A percentile compares a stretch with the other conserved stretches of the same genome.
phyloP scores from a whole-genome alignment of 2,113 vertebrate species.

The Apteryx mantelli region DNA sequence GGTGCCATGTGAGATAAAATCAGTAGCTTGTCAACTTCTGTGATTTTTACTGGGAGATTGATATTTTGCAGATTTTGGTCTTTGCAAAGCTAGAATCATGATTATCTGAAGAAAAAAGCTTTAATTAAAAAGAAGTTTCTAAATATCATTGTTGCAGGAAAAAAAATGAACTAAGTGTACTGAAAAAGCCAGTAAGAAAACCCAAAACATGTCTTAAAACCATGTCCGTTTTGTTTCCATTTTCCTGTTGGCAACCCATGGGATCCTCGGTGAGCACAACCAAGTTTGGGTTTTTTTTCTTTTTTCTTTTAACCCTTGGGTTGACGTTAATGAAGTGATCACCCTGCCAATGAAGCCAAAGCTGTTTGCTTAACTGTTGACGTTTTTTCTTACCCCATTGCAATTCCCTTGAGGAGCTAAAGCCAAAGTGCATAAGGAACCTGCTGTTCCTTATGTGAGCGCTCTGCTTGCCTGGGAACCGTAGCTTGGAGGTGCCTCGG shows the following conservation, averaged over 20 bases:
- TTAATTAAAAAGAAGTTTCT: neutral
- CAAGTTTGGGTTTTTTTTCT: neutral
- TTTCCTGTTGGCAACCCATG: neutral
- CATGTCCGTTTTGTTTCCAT: neutral
- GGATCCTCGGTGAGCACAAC: neutral
- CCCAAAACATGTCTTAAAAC: neutral
- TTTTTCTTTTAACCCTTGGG: neutral
- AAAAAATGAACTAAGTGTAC: neutral
- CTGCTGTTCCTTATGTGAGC: neutral
- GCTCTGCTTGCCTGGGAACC: neutral
- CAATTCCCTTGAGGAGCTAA: neutral
- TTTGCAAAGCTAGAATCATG: neutral
- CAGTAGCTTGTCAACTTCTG: neutral
- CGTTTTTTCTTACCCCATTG: neutral
- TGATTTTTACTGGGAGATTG: neutral
- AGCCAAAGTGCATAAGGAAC: neutral
- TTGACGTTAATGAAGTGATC: neutral
- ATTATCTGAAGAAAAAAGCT: neutral
- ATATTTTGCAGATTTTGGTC: neutral
- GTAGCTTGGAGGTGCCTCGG: neutral
- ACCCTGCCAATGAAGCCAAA: neutral
- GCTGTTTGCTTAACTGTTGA: neutral
- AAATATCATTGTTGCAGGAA: neutral
- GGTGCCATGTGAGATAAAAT: neutral
- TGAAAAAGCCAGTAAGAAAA: neutral